phyloP scores from a whole-genome alignment of 2,888 invertebrate species.

The Stenichneumon culpator region DNA sequence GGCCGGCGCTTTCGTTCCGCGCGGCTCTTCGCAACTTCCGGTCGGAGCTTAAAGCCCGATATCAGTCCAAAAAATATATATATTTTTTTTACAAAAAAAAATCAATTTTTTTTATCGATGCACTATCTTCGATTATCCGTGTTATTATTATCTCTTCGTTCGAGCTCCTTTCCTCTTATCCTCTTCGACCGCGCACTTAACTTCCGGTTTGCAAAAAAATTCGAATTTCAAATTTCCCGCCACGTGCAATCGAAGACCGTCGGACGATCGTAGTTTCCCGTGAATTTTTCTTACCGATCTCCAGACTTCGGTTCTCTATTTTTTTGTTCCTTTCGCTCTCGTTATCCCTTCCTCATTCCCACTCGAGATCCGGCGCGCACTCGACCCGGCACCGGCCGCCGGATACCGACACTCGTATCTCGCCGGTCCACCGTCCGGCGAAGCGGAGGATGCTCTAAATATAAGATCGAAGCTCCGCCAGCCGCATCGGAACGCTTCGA shows the following conservation, averaged over 20 bases:
- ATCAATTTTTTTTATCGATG: neutral
- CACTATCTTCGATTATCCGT: neutral
- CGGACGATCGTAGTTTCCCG: neutral
- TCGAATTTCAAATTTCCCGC: neutral
- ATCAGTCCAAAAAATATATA: neutral
- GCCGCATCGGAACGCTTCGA: neutral
- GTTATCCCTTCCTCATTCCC: constrained; percentile 12
- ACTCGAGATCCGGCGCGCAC: constrained; percentile 50
- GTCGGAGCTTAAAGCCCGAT: neutral
- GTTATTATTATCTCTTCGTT: neutral
- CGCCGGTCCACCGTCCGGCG: constrained; percentile 29
- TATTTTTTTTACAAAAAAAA: neutral
- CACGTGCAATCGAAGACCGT: neutral
- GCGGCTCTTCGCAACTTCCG: constrained; percentile 10
- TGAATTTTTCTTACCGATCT: neutral
- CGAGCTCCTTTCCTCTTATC: neutral
- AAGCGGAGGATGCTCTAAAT: constrained; percentile 8
- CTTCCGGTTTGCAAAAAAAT: neutral
- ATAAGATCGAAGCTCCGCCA: constrained; percentile 15
- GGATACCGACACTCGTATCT: constrained; percentile 66
- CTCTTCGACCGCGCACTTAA: constrained; percentile 10
- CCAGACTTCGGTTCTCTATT: neutral
- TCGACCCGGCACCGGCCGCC: constrained; percentile 64
- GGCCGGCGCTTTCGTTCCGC: neutral
- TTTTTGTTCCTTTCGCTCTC: neutral